Evolutionary conservation across 2,888 invertebrate genomes (phyloP).

Genomic region (Drosophila testacea): DNA sequence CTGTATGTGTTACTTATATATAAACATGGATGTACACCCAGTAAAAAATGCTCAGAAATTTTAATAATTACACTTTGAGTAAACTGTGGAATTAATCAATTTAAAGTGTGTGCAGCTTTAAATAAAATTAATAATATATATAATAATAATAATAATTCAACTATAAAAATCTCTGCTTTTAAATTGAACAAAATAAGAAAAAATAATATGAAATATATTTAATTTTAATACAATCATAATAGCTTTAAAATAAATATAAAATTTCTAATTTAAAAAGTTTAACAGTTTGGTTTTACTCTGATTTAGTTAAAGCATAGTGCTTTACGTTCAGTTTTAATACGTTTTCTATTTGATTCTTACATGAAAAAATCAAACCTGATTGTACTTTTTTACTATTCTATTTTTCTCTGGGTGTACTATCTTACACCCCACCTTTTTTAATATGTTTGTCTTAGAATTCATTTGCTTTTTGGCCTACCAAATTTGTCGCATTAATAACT

Average conservation of each 20-base stretch:
- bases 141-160: too few species aligned
- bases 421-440: neutral
- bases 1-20: too few species aligned
- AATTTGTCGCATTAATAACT: constrained; percentile 69
- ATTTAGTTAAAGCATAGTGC: neutral
- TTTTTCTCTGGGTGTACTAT: neutral
- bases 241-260: too few species aligned
- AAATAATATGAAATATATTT: neutral
- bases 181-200: too few species aligned
- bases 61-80: neutral
- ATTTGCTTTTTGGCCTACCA: constrained; percentile 29
- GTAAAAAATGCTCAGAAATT: neutral
- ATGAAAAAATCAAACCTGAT: neutral
- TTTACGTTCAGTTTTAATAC: neutral
- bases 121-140: too few species aligned
- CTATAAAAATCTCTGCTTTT: too few species aligned
- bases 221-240: neutral
- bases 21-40: neutral
- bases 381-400: neutral
- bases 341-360: neutral
- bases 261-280: too few species aligned
- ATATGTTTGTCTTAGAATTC: constrained; percentile 43
- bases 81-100: too few species aligned
- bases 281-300: too few species aligned
- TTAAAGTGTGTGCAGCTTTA: too few species aligned